These are phyloP conservation scores for Oxytorus armatus DNA, from an alignment of 2,888 invertebrate species.

Conservation along the genomic window DNA sequence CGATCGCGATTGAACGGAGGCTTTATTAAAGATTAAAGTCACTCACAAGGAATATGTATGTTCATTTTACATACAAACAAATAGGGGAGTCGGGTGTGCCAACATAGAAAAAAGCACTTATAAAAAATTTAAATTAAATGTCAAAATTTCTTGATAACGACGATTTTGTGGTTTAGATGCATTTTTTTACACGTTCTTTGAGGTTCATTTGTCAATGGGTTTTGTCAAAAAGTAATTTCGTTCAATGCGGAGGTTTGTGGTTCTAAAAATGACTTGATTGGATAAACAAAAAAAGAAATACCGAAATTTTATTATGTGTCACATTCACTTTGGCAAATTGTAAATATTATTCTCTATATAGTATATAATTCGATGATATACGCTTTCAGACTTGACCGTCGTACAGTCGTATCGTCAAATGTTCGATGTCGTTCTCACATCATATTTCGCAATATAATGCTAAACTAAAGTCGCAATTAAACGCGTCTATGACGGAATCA, in stretches of 20 bases:
- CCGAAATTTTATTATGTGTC: too few relatives aligned
- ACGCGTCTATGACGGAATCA: conserved; percentile 19
- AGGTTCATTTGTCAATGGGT: conserved; percentile 1
- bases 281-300: conserved; percentile 58
- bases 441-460: conserved; percentile 17
- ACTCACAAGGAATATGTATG: conserved; percentile 63
- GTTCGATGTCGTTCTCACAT: not conserved
- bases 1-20: not conserved
- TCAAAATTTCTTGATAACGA: conserved; percentile 11
- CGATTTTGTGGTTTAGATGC: not conserved
- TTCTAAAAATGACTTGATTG: conserved; percentile 48
- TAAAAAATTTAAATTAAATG: conserved; percentile 24
- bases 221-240: conserved; percentile 43
- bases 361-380: too few relatives aligned
- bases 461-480: conserved; percentile 17
- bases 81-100: conserved; percentile 58
- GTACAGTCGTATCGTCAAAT: too few relatives aligned
- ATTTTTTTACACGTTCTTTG: not conserved
- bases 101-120: conserved; percentile 32
- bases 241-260: conserved; percentile 24
- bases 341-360: too few relatives aligned
- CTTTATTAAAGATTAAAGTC: conserved; percentile 34
- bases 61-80: conserved; percentile 49
- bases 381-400: too few relatives aligned
- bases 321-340: too few relatives aligned